These are phyloP conservation scores for Agrotis segetum DNA, from an alignment of 2,888 invertebrate genomes.

Conservation along the genomic window DNA sequence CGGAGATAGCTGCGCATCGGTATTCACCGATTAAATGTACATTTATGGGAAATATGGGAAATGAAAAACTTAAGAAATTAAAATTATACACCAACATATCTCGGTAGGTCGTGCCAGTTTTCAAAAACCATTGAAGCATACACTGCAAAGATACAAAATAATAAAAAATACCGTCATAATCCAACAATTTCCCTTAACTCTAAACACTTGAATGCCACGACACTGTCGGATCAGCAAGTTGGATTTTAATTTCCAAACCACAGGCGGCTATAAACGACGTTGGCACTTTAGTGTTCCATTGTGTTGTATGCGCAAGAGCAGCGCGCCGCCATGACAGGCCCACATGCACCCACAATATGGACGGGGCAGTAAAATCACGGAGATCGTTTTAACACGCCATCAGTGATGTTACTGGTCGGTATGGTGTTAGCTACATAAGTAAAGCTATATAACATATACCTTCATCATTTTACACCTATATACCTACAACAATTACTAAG, in stretches of 20 bases:
- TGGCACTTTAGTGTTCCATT: conserved; percentile 89
- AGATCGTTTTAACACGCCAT: conserved; percentile 69
- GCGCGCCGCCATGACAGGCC: conserved; percentile 77
- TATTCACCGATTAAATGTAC: too few species aligned
- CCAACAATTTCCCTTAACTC: conserved; percentile 42
- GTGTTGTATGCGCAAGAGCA: conserved; percentile 73
- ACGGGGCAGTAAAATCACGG: conserved; percentile 76
- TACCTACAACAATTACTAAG: neutral
- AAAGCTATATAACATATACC: neutral
- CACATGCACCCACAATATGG: conserved; percentile 72
- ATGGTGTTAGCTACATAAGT: conserved; percentile 28
- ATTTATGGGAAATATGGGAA: too few species aligned
- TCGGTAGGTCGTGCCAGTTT: too few species aligned
- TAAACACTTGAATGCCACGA: conserved; percentile 63
- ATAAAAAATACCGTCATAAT: conserved; percentile 32
- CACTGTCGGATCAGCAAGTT: conserved; percentile 79
- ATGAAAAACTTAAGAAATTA: too few species aligned
- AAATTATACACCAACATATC: too few species aligned
- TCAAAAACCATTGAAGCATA: too few species aligned
- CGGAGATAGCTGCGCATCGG: too few species aligned
- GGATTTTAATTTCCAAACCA: conserved; percentile 91
- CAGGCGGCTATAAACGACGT: conserved; percentile 86
- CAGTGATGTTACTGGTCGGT: conserved; percentile 62
- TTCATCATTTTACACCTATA: neutral
- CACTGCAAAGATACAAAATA: neutral